Percentiles rank a stretch among this genome's conserved stretches.
phyloP scores from a whole-genome alignment of 2,113 vertebrate species.

The Pollimyrus isidori region DNA sequence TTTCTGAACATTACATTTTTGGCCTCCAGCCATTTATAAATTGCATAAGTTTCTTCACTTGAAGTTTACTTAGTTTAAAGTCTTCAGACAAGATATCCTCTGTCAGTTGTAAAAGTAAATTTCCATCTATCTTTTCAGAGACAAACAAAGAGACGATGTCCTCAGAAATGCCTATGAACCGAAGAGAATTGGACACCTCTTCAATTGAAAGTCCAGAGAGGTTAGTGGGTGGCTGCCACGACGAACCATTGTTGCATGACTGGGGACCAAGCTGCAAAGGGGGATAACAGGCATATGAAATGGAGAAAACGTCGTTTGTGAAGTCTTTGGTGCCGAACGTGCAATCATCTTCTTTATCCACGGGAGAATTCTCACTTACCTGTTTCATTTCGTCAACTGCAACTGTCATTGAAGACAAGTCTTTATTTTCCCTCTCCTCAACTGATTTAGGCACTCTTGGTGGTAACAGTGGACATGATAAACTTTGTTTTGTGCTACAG shows the following conservation, averaged over 20 bases:
- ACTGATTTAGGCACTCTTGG: conserved; percentile 73
- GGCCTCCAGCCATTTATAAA: conserved; percentile 97
- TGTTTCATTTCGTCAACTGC: conserved; percentile 62
- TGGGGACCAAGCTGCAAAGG: conserved; percentile 54
- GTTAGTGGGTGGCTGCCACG: conserved; percentile 82
- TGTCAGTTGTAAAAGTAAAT: conserved; percentile 86
- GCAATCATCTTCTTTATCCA: conserved; percentile 57
- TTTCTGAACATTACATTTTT: conserved; percentile 68
- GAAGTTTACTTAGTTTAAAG: conserved; percentile 93
- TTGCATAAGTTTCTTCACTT: conserved; percentile 96
- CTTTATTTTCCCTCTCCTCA: conserved; percentile 49
- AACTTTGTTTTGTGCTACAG: conserved; percentile 71
- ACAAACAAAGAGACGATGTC: conserved; percentile 81
- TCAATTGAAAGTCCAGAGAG: conserved; percentile 85
- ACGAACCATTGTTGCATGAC: conserved; percentile 69
- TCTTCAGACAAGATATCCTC: conserved; percentile 95
- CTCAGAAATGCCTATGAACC: conserved; percentile 88
- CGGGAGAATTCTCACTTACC: conserved; percentile 49
- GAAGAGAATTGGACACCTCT: conserved; percentile 83
- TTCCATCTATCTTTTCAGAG: conserved; percentile 92
- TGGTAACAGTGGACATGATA: conserved; percentile 84
- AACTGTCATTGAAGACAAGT: conserved; percentile 48
- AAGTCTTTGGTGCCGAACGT: conserved; percentile 48
- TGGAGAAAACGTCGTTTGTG: conserved; percentile 54
- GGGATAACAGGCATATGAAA: conserved; percentile 59